Evolutionary conservation across 2,888 invertebrate genomes (phyloP).

Genomic region (Eupithecia inturbata): DNA sequence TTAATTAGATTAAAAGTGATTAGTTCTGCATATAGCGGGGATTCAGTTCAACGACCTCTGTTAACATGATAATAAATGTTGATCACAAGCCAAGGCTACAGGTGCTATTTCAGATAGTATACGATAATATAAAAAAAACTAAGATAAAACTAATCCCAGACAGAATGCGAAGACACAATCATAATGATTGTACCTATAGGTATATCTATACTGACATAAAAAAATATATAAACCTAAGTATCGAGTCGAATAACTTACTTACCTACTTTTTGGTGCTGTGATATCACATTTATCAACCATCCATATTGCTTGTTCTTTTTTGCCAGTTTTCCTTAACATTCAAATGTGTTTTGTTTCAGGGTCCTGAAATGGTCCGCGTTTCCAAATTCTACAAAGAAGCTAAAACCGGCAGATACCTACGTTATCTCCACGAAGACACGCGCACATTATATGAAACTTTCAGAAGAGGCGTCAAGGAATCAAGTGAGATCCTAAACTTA

Average conservation of each 20-base stretch:
- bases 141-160: neutral
- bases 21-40: conserved; percentile 63
- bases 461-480: conserved; percentile 95
- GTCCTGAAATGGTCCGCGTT: conserved; percentile 93
- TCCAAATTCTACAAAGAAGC: conserved; percentile 96
- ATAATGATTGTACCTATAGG: neutral
- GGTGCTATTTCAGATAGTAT: neutral
- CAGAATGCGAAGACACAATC: neutral
- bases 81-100: conserved; percentile 10
- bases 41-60: conserved; percentile 69
- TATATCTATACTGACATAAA: neutral
- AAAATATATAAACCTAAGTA: neutral
- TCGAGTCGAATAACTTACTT: neutral
- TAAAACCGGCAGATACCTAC: conserved; percentile 93
- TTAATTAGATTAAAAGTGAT: conserved; percentile 75
- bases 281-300: neutral
- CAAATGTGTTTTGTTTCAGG: conserved; percentile 85
- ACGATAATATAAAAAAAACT: neutral
- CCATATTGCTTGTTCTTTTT: neutral
- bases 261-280: neutral
- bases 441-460: conserved; percentile 95
- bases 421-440: conserved; percentile 93
- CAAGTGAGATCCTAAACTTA: conserved; percentile 78
- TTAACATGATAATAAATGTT: conserved; percentile 11
- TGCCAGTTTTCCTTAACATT: neutral